These are phyloP conservation scores for Actinostola sp. DNA, from an alignment of 92 coral and sea anemone species.

Conservation along the genomic window DNA sequence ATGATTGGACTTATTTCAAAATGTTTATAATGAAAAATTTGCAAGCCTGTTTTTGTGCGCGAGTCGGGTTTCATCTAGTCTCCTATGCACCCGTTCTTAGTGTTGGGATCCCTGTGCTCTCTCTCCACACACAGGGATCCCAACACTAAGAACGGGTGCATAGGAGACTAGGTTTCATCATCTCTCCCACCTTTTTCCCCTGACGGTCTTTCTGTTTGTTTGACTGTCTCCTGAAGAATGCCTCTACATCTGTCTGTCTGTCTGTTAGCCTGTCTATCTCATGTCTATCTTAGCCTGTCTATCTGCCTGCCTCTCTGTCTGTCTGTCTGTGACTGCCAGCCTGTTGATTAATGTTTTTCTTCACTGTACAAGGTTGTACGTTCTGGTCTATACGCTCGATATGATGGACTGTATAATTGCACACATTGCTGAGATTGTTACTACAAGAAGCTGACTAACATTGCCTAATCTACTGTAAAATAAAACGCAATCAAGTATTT, in stretches of 20 bases:
- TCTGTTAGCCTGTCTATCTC: neutral
- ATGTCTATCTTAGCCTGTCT: no score
- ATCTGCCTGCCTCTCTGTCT: no score
- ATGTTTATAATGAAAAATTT: neutral
- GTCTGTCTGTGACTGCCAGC: neutral
- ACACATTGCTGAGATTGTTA: conserved; percentile 69
- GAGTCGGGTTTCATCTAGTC: no score
- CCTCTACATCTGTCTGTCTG: neutral
- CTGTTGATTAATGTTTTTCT: neutral
- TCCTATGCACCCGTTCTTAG: no score
- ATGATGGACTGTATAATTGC: conserved; percentile 85
- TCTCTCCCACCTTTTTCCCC: no score
- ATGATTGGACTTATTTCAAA: neutral
- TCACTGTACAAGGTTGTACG: conserved; percentile 52
- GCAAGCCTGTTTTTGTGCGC: neutral
- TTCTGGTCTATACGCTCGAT: conserved; percentile 77
- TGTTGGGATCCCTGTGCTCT: no score
- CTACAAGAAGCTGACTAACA: conserved; percentile 3
- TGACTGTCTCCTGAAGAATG: no score
- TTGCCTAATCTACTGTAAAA: no score
- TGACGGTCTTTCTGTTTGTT: neutral
- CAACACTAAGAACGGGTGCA: no score
- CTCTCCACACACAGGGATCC: no score
- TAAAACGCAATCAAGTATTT: no score
- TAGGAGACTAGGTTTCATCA: no score